Evolutionary conservation across 1,140 invertebrate species (phyloP).

Genomic region (Megalopta genalis): DNA sequence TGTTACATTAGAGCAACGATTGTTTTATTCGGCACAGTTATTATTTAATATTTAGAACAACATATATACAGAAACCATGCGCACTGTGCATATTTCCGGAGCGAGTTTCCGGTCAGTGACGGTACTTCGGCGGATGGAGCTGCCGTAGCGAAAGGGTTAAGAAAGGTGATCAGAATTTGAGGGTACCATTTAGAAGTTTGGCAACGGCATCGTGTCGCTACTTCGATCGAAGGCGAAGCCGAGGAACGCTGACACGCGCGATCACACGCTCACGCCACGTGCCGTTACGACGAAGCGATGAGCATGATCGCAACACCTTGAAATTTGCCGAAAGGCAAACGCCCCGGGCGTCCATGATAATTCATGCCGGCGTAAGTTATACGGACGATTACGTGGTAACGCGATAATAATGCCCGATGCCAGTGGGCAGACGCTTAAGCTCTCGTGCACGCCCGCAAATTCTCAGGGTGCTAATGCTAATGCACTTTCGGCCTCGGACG

Average conservation of each 20-base stretch:
- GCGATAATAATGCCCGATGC: slow-evolving; percentile 44
- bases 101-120: too few species aligned
- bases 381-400: slow-evolving; percentile 38
- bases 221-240: neutral
- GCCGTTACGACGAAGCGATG: neutral
- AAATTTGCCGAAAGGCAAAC: neutral
- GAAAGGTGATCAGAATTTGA: too few species aligned
- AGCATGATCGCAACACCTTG: slow-evolving; percentile 13
- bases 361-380: slow-evolving; percentile 44
- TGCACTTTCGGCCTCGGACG: neutral
- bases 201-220: too few species aligned
- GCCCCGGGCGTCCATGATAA: slow-evolving; percentile 43
- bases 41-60: too few species aligned
- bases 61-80: too few species aligned
- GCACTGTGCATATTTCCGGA: too few species aligned
- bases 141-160: too few species aligned
- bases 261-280: slow-evolving; percentile 11
- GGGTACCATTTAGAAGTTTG: too few species aligned
- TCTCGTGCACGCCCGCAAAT: slow-evolving; percentile 7
- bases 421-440: slow-evolving; percentile 1
- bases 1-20: too few species aligned
- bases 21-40: too few species aligned
- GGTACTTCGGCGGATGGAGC: too few species aligned
- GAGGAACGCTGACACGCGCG: neutral
- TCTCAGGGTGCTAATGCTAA: neutral